A percentile compares a stretch with the other conserved stretches of the same genome.
These are phyloP conservation scores for Cephalopholis sonnerati DNA, from an alignment of 2,113 vertebrate species.

Conservation along the genomic window DNA sequence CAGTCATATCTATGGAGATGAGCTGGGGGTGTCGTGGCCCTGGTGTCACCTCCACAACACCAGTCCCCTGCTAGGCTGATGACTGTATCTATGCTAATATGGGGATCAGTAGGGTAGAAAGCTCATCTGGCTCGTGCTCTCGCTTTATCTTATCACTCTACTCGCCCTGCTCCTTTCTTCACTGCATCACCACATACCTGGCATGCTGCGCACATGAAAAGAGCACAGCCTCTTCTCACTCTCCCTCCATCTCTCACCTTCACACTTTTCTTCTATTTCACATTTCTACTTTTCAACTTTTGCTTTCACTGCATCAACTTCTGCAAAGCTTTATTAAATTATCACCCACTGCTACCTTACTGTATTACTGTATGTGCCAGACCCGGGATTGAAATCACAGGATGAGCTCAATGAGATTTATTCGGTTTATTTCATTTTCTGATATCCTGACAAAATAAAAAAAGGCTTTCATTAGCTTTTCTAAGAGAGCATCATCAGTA, in stretches of 20 bases:
- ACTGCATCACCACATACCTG: conserved; percentile 60
- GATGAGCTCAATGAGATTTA: conserved; percentile 12
- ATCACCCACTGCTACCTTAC: conserved; percentile 21
- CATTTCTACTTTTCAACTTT: conserved; percentile 42
- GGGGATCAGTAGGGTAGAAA: conserved; percentile 69
- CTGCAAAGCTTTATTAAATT: conserved; percentile 46
- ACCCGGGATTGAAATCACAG: conserved; percentile 19
- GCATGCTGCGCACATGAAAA: conserved; percentile 64
- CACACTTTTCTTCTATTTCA: conserved; percentile 31
- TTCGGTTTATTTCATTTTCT: conserved; percentile 17
- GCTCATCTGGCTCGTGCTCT: conserved; percentile 68
- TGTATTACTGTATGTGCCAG: conserved; percentile 22
- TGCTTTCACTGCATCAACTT: conserved; percentile 27
- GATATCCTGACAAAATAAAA: neutral
- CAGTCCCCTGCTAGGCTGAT: conserved; percentile 71
- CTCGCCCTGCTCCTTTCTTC: conserved; percentile 48
- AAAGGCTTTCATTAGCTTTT: conserved; percentile 9
- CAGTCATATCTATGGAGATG: conserved; percentile 83
- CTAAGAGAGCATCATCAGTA: neutral
- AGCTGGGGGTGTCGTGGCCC: conserved; percentile 63
- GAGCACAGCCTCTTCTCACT: conserved; percentile 31
- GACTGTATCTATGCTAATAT: conserved; percentile 86
- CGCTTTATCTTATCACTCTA: conserved; percentile 83
- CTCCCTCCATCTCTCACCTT: conserved; percentile 44
- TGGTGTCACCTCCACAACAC: conserved; percentile 72